Base-by-base conservation (phyloP, 2,797 vertebrate species). In the Myoxocephalus aenaeus region DNA sequence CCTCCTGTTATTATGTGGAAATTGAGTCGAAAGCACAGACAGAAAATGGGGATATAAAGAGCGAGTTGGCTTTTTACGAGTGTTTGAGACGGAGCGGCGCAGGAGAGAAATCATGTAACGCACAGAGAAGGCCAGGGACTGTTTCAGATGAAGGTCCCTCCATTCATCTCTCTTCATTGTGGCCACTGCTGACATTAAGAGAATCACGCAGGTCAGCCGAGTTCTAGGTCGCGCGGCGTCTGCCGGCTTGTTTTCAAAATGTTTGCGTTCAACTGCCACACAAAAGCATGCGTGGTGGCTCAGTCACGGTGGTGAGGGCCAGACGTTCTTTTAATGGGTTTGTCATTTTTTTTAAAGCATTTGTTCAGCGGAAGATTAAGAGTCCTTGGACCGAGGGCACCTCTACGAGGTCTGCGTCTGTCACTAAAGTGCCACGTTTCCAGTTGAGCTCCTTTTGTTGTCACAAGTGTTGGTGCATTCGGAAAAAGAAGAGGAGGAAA, bases 121-220 rank as follows among this genome's bases (percentile, higher is more conserved):
- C 15, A 5, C 22, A 51, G 73, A 75, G 62, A 75, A 68, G 57
- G 73, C 71, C 61, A 7, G 40, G 11, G 56, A 63, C 44, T 48
- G 17, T 72, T 79, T 81, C 20, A 73, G 57, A 85, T 44, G 70
- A 80, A 82, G 65, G 73, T 80, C 63, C 11, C 15, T 57, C 34
- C 64, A 65, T 81, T 85, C 50, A 44, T 82, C 77, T 80, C 77
- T 63, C 50, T 61, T 62, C 66, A 79, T 5, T 18, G 48, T 66
- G 46, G 40, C 53, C 11, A 3, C 40, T 5, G 59, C 29, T 34
- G 66, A 83, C 75, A 75, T 7, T 9, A 68, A 8, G 34, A 58
- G 44, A 73, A n/a, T 54, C 22, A 18, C 0, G 29, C 68, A 46
- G 77, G 77, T 75, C 76, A 73, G 58, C 2, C 11, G 7, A 32